Evolutionary conservation across 1,140 invertebrate genomes (phyloP), one percentile per base, ranked within the genome.

Genomic region (Lucilia cuprina): DNA sequence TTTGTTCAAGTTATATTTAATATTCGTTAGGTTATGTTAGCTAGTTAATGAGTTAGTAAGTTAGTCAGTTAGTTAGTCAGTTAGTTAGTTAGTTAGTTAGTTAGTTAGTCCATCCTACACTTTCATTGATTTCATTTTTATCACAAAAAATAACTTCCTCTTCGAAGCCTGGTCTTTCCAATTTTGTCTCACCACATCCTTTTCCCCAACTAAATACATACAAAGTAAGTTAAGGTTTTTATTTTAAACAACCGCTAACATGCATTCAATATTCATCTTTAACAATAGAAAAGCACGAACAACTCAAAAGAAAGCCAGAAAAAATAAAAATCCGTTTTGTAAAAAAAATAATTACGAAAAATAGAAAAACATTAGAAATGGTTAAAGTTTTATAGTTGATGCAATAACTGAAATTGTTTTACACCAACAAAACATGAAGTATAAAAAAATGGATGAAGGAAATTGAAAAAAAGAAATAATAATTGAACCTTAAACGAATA

Each of bases 211-310:
- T 25, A 80, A n/a, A n/a, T n/a, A n/a, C 25, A 21, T 3, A 2
- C 17, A 25, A 80, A 80, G 77, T 80, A 50, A 80, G 21, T 80
- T 80, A 21, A 80, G 25, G 77, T 50, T 80, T 80, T 49, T 30
- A 49, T 49, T 80, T 47, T 21, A 49, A 49, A 49, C 41, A 80
- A 80, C 77, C 77, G 77, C 77, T 49, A 49, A 80, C 41, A 50
- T 80, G 41, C 77, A 80, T n/a, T 80, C 77, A 49, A 50, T 49
- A 50, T 70, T 70, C 65, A 70, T 70, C 65, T 70, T 70, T 70
- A 70, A 70, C 65, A 70, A 70, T 70, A 21, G 55, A n/a, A 70
- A 5, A 2, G 25, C 65, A 70, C n/a, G n/a, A 70, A 70, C 65
- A 70, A 60, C 55, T 21, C 25, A 19, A 17, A 21, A 0, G 7